These are phyloP conservation scores for Eristalinus aeneus DNA, from an alignment of 2,888 invertebrate species.

Conservation along the genomic window DNA sequence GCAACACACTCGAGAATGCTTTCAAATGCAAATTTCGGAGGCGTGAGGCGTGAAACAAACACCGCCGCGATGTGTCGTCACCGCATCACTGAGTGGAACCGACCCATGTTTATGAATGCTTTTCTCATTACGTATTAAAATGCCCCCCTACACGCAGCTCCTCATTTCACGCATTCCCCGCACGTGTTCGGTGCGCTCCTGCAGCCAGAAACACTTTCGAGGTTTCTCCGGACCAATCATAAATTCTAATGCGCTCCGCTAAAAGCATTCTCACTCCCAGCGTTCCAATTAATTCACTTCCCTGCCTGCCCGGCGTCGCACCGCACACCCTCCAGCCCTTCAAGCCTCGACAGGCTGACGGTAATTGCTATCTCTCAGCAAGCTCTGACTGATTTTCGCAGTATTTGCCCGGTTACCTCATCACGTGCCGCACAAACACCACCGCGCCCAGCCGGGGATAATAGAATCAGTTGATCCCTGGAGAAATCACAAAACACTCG, in stretches of 20 bases:
- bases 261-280: slow-evolving; percentile 16
- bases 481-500: slow-evolving; percentile 37
- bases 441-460: neutral
- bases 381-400: neutral
- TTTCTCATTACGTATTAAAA: neutral
- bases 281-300: slow-evolving; percentile 26
- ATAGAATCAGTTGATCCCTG: slow-evolving; percentile 21
- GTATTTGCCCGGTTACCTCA: slow-evolving; percentile 17
- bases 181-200: neutral
- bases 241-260: neutral
- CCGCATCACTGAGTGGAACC: too few species aligned
- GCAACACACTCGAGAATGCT: too few species aligned
- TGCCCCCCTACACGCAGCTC: neutral
- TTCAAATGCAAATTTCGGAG: too few species aligned
- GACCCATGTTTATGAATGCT: neutral
- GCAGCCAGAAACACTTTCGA: neutral
- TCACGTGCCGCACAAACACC: slow-evolving; percentile 23
- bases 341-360: neutral
- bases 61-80: too few species aligned
- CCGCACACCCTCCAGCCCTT: neutral
- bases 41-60: too few species aligned
- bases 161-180: neutral
- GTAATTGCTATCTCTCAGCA: neutral
- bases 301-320: neutral
- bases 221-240: slow-evolving; percentile 3